Evolutionary conservation across 2,113 vertebrate species (phyloP).

Genomic region (Grammomys dolichurus): DNA sequence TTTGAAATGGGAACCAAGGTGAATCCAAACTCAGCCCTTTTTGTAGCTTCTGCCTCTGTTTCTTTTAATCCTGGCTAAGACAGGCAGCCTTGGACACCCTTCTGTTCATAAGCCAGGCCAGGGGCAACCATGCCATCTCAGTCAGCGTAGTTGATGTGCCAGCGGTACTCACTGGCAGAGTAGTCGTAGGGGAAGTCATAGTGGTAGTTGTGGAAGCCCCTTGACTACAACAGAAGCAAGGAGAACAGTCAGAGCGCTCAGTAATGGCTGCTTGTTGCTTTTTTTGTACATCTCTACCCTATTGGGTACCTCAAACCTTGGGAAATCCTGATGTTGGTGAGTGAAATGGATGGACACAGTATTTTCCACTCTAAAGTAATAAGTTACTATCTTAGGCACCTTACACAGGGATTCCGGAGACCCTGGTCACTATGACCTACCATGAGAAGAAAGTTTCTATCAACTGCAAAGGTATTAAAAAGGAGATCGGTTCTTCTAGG

Average conservation of each 20-base stretch:
- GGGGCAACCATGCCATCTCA: neutral
- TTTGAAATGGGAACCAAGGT: conserved; percentile 65
- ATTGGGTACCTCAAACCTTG: neutral
- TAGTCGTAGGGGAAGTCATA: conserved; percentile 97
- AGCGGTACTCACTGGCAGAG: conserved; percentile 90
- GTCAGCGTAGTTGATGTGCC: neutral
- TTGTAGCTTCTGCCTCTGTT: conserved; percentile 94
- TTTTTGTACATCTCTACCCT: neutral
- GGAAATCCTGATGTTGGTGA: neutral
- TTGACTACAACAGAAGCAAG: conserved; percentile 89
- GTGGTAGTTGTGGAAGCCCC: conserved; percentile 97
- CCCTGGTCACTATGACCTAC: neutral
- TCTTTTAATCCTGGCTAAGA: conserved; percentile 89
- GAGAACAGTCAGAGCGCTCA: neutral
- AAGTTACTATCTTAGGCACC: neutral
- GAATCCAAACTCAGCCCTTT: conserved; percentile 89
- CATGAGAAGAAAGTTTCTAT: neutral
- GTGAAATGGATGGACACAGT: neutral
- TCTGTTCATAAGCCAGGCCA: neutral
- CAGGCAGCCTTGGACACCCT: neutral
- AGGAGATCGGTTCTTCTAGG: neutral
- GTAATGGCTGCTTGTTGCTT: neutral
- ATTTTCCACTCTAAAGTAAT: conserved; percentile 15
- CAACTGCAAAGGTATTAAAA: neutral
- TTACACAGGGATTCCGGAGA: neutral